Base-by-base conservation (phyloP, 2,113 vertebrate genomes). In the Myrmophylax atrothorax region DNA sequence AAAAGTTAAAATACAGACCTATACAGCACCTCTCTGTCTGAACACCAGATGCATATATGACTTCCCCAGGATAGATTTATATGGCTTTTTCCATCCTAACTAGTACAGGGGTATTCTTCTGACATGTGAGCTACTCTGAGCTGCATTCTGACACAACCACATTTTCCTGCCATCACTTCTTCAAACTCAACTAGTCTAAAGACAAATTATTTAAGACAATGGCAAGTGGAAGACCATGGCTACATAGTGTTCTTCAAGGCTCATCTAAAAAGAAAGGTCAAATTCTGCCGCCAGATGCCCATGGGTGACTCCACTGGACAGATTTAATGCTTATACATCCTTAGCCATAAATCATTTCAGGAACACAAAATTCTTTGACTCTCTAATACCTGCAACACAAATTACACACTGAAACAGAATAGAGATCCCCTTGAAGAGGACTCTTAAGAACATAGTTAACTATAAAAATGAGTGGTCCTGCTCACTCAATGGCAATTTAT, bases 211-310 rank as follows among this genome's bases (percentile, higher is more conserved):
- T 64, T 66, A 89, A 63, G 50, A 77, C 44, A 86, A 81, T 59
- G 35, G 17, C 47, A 95, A 86, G 23, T 55, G 62, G 81, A 90
- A 91, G 50, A 73, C 14, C 63, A 47, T 4, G 40, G 14, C 55
- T 67, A 56, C 23, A 52, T 0, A 59, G 22, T 28, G 63, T 40
- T 87, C 77, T 85, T 96, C 67, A 82, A 78, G 52, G 33, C 35
- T 94, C 62, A 91, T 78, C 28, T 87, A 25, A 87, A 91, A 79
- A 69, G 18, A 77, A 93, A 93, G 50, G 82, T 85, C 37, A 91
- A 69, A 74, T 88, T 91, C 72, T 91, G 70, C 62, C 89, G 66
- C 38, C 70, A 93, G 78, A 83, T 77, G 31, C 70, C 59, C 82
- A 90, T 7, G 18, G 35, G 22, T 93, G 50, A 91, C 78, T 95